These are phyloP conservation scores for Todiramphus chloris DNA, from an alignment of 2,113 vertebrate genomes.

Conservation along the genomic window DNA sequence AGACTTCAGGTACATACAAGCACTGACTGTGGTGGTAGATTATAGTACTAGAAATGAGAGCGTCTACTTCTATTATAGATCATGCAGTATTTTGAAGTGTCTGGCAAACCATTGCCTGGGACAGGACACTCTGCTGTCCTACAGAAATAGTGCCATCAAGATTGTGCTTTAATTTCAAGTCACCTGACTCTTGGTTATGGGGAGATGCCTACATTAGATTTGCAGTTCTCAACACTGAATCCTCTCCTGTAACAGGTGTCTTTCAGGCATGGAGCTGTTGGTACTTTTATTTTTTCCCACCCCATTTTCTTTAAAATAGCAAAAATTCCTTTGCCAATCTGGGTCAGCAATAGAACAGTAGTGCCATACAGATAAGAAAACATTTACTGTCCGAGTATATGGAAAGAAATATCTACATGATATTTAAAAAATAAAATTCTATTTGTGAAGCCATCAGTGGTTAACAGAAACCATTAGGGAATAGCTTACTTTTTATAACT, in stretches of 20 bases:
- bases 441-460: neutral
- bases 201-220: neutral
- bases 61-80: neutral
- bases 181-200: neutral
- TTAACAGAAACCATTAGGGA: neutral
- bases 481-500: neutral
- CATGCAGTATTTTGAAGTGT: neutral
- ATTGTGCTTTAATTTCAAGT: neutral
- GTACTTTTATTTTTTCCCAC: neutral
- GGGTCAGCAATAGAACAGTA: neutral
- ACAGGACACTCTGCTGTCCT: neutral
- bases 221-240: neutral
- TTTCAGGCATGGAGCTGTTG: neutral
- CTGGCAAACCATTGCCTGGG: neutral
- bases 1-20: rapidly evolving
- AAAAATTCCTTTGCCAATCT: neutral
- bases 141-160: neutral
- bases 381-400: neutral
- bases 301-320: neutral
- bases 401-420: neutral
- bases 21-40: neutral
- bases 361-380: neutral
- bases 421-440: neutral
- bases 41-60: neutral
- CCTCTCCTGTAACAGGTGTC: neutral